Percentiles rank a stretch among this genome's conserved stretches.
Conservation (phyloP, 2,888 invertebrate genomes). For the Polymixis flavicincta region DNA sequence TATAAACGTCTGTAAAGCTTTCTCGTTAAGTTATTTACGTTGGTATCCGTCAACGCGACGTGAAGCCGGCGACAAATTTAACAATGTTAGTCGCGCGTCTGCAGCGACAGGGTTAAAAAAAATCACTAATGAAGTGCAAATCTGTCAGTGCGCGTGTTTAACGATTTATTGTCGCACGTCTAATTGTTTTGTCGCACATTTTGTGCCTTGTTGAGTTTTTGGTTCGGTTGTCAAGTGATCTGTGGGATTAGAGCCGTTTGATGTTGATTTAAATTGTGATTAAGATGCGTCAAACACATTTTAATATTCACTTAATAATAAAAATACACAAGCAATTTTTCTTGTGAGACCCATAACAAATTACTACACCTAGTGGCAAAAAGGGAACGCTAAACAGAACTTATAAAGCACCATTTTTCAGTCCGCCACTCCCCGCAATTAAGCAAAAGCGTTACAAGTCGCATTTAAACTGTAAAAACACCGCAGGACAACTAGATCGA, state of each 20-base stretch:
- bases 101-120: slow-evolving; percentile 70
- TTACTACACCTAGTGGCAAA: slow-evolving; percentile 20
- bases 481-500: slow-evolving; percentile 61
- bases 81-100: slow-evolving; percentile 81
- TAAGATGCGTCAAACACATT: too few relatives aligned
- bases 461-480: slow-evolving; percentile 59
- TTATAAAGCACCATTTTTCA: slow-evolving; percentile 49
- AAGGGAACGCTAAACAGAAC: slow-evolving; percentile 25
- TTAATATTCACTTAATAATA: neutral
- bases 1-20: slow-evolving; percentile 69
- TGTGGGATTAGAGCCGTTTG: slow-evolving; percentile 34
- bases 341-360: neutral
- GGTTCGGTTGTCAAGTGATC: slow-evolving; percentile 63
- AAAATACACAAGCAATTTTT: neutral
- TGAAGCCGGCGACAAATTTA: slow-evolving; percentile 86
- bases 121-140: slow-evolving; percentile 86
- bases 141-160: slow-evolving; percentile 83
- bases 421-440: slow-evolving; percentile 45
- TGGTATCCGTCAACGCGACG: slow-evolving; percentile 82
- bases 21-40: slow-evolving; percentile 84
- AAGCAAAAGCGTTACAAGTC: slow-evolving; percentile 53
- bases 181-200: slow-evolving; percentile 77
- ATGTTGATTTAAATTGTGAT: slow-evolving; percentile 23
- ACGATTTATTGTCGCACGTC: slow-evolving; percentile 81
- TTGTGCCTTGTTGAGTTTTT: slow-evolving; percentile 66